These are phyloP conservation scores for Cuculus canorus DNA, from an alignment of 2,797 vertebrate species.

Conservation along the genomic window DNA sequence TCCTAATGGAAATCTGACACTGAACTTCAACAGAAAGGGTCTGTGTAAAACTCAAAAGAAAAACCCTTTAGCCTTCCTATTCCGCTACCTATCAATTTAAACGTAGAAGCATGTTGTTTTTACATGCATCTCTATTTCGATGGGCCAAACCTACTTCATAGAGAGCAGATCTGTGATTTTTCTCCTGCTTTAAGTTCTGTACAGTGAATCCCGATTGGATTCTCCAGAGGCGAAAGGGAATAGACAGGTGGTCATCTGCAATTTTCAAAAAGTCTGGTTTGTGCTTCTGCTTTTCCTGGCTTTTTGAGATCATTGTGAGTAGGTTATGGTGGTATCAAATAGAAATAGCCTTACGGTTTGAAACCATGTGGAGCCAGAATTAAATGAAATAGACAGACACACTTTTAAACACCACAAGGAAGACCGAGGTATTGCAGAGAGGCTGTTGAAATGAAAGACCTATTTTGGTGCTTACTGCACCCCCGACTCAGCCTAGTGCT, in stretches of 20 bases:
- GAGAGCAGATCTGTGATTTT: neutral
- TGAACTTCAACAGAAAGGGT: neutral
- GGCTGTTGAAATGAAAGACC: neutral
- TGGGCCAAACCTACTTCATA: neutral
- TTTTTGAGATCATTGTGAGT: neutral
- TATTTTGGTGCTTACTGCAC: conserved; percentile 47
- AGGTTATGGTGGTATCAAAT: neutral
- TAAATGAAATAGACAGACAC: neutral
- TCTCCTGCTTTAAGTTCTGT: neutral
- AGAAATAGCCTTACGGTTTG: conserved; percentile 4
- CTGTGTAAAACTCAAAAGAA: neutral
- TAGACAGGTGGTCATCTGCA: neutral
- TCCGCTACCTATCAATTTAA: neutral
- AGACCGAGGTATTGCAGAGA: conserved; percentile 24
- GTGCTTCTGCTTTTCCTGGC: neutral
- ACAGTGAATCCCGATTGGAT: neutral
- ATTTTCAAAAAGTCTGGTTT: neutral
- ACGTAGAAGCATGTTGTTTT: neutral
- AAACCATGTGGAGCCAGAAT: neutral
- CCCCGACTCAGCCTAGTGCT: neutral
- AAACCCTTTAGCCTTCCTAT: too few species aligned
- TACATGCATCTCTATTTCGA: rapidly evolving
- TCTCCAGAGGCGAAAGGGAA: neutral
- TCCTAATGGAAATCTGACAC: neutral
- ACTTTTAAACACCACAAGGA: neutral